These are phyloP conservation scores for Drosophila biarmipes DNA, from an alignment of 1,140 invertebrate genomes.

Conservation along the genomic window DNA sequence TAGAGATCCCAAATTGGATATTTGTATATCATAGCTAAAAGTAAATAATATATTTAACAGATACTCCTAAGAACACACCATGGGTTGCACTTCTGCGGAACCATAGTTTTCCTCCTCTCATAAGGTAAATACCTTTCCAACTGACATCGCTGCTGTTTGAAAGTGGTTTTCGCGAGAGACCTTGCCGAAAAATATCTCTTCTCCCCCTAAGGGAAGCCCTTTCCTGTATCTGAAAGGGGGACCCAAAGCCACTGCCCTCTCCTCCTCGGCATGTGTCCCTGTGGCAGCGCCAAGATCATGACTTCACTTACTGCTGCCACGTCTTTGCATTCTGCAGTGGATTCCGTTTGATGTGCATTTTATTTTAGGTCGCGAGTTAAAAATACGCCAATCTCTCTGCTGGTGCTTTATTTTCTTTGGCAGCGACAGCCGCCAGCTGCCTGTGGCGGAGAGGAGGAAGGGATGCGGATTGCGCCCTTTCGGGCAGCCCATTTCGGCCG, in stretches of 20 bases:
- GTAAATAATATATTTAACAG: no score
- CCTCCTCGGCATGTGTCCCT: neutral
- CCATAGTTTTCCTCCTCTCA: no score
- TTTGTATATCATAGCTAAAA: no score
- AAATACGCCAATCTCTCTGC: slow-evolving; percentile 37
- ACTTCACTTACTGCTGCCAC: slow-evolving; percentile 20
- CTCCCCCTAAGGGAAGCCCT: neutral
- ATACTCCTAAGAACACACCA: no score
- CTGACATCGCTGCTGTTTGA: no score
- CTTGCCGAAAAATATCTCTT: no score
- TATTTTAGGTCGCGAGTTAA: slow-evolving; percentile 38
- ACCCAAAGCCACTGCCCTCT: neutral
- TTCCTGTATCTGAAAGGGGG: neutral
- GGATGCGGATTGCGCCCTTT: neutral
- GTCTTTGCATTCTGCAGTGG: neutral
- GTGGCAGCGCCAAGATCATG: slow-evolving; percentile 16
- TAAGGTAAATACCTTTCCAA: no score
- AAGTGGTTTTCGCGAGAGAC: no score
- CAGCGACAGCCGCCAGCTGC: slow-evolving; percentile 30
- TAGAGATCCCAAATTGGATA: no score
- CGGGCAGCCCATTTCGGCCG: neutral
- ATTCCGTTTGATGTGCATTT: slow-evolving; percentile 34
- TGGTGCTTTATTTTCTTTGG: slow-evolving; percentile 25
- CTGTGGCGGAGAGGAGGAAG: neutral
- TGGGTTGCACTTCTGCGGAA: no score